Percentiles rank a stretch among this genome's conserved stretches.
phyloP scores from a whole-genome alignment of 2,888 invertebrate species.

The Rhingia rostrata region DNA sequence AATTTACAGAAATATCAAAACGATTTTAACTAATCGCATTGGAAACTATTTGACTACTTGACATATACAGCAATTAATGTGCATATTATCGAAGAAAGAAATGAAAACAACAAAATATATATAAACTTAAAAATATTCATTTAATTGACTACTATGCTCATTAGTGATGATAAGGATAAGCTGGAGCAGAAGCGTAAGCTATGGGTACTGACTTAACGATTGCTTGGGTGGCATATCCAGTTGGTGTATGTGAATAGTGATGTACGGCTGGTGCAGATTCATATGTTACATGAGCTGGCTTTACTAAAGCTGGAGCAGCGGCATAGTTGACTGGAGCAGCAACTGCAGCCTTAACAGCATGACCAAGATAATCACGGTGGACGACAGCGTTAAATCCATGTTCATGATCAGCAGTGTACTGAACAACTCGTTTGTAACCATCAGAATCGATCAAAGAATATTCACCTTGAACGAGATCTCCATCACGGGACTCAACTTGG shows the following conservation, averaged over 20 bases:
- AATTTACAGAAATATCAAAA: no score
- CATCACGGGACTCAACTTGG: constrained; percentile 85
- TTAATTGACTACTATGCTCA: not conserved
- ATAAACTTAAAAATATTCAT: not conserved
- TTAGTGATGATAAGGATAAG: constrained; percentile 50
- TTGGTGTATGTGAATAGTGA: constrained; percentile 15
- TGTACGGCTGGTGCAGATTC: constrained; percentile 24
- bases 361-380: constrained; percentile 71
- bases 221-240: constrained; percentile 8
- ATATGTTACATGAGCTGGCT: constrained; percentile 41
- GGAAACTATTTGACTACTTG: no score
- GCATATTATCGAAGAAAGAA: no score
- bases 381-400: constrained; percentile 75
- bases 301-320: constrained; percentile 40
- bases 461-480: constrained; percentile 85
- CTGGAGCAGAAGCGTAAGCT: constrained; percentile 40
- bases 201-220: constrained; percentile 25
- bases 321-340: constrained; percentile 42
- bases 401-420: constrained; percentile 82
- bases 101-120: not conserved
- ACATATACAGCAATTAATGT: no score
- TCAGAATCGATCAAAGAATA: constrained; percentile 83
- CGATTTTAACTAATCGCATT: no score
- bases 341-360: constrained; percentile 22
- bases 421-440: constrained; percentile 85